Evolutionary conservation across 2,888 invertebrate species (phyloP).

Genomic region (Anoncus sp.): DNA sequence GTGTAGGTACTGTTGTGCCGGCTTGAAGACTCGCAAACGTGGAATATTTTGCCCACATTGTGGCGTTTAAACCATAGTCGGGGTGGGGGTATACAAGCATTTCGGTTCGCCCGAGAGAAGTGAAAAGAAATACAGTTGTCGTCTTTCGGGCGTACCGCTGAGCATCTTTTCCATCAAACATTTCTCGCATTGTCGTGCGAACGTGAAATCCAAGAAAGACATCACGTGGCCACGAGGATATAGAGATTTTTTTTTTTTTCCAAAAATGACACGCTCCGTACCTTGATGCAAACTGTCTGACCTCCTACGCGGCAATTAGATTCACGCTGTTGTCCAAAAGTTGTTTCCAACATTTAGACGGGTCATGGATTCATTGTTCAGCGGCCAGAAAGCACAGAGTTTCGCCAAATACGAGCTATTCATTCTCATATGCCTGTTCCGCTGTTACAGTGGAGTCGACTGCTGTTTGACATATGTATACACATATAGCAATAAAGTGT

Average conservation of each 20-base stretch:
- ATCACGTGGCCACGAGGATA: constrained; percentile 65
- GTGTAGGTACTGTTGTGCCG: constrained; percentile 29
- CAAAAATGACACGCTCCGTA: constrained; percentile 40
- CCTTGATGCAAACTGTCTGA: constrained; percentile 33
- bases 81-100: neutral
- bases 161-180: constrained; percentile 23
- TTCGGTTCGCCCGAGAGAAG: constrained; percentile 8
- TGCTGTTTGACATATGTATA: constrained; percentile 5
- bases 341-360: constrained; percentile 74
- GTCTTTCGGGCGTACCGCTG: constrained; percentile 16
- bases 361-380: constrained; percentile 51
- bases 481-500: constrained; percentile 31
- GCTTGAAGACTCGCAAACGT: constrained; percentile 55
- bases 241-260: constrained; percentile 65
- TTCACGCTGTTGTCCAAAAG: constrained; percentile 75
- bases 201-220: constrained; percentile 62
- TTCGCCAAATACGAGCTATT: constrained; percentile 37
- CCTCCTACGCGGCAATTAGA: constrained; percentile 74
- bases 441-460: constrained; percentile 46
- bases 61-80: constrained; percentile 13
- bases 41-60: constrained; percentile 63
- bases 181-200: constrained; percentile 40
- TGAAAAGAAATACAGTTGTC: constrained; percentile 52
- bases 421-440: constrained; percentile 33
- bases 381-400: constrained; percentile 29